Evolutionary conservation across 1,140 invertebrate species (phyloP), one percentile per base, ranked within the genome.

Genomic region (Nasonia vitripennis): DNA sequence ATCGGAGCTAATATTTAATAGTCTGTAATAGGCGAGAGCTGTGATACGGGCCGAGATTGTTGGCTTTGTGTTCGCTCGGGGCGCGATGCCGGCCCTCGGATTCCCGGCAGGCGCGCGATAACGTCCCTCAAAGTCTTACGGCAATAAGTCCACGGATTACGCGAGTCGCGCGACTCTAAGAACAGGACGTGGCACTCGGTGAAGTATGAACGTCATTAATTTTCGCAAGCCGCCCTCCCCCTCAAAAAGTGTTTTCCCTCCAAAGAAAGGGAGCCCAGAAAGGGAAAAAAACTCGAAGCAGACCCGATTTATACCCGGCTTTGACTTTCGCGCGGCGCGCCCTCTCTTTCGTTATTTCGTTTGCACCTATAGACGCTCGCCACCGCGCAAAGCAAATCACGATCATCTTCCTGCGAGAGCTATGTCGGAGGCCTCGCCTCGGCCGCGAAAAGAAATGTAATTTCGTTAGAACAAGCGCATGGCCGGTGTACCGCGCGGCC

Each of bases 181-280:
- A 84, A 77, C 68, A 85, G 87, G 31, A 79, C 68, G 67, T 31
- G 78, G 68, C 86, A 83, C 67, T 80, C 78, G 81, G 80, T 90
- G 86, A 91, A 90, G 87, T 90, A 91, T 89, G 88, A 89, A 81
- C 71, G 86, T 88, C 89, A 91, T 91, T 89, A 89, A 92, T 91
- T 91, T 89, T 87, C 87, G 71, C 78, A 12, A 34, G 77, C 85
- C 75, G 84, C 87, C 87, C 87, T 73, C 75, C 86, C 81, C 87
- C 80, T 70, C 73, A 79, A 87, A 78, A 86, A 88, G 78, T 80
- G 55, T 68, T 80, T 62, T 80, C 78, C 37, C 31, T 37, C 23
- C n/a, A 41, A 78, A 48, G 75, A 48, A 51, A 45, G 10, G 34
- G 74, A 71, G 78, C 9, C 31, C 12, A 6, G 20, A 70, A 2